Evolutionary conservation across 2,888 invertebrate genomes (phyloP).

Genomic region (Cryptocephalus moraei): DNA sequence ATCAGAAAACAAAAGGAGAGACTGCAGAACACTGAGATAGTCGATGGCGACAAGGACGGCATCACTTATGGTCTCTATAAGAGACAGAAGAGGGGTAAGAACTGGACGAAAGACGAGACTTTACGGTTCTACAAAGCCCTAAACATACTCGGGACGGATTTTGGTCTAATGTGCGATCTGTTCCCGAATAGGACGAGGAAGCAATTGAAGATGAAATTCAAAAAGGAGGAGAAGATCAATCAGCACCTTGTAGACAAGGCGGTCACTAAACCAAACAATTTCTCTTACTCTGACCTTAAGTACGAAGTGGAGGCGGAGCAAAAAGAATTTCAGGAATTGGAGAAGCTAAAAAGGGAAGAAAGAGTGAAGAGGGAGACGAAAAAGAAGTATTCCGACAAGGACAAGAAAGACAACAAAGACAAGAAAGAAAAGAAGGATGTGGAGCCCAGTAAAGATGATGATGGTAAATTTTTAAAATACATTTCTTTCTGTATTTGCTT

Average conservation of each 20-base stretch:
- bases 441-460: too few species aligned
- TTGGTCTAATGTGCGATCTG: conserved; percentile 74
- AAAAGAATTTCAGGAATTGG: conserved; percentile 30
- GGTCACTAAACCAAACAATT: conserved; percentile 55
- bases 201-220: conserved; percentile 87
- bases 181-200: conserved; percentile 67
- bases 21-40: conserved; percentile 52
- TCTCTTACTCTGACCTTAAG: conserved; percentile 54
- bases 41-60: conserved; percentile 49
- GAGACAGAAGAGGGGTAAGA: conserved; percentile 54
- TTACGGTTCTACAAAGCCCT: conserved; percentile 85
- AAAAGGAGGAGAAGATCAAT: conserved; percentile 78
- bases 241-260: conserved; percentile 65
- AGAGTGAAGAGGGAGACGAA: conserved; percentile 8
- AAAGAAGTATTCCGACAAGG: conserved; percentile 5
- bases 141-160: conserved; percentile 86
- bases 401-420: not conserved
- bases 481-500: too few species aligned
- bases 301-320: conserved; percentile 45
- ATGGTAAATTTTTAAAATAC: too few species aligned
- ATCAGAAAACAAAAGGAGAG: conserved; percentile 51
- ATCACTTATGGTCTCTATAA: conserved; percentile 53
- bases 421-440: too few species aligned
- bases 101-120: conserved; percentile 72
- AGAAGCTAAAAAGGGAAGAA: conserved; percentile 16